Evolutionary conservation across 2,797 vertebrate species (phyloP).

Genomic region (Rhabdomys pumilio): DNA sequence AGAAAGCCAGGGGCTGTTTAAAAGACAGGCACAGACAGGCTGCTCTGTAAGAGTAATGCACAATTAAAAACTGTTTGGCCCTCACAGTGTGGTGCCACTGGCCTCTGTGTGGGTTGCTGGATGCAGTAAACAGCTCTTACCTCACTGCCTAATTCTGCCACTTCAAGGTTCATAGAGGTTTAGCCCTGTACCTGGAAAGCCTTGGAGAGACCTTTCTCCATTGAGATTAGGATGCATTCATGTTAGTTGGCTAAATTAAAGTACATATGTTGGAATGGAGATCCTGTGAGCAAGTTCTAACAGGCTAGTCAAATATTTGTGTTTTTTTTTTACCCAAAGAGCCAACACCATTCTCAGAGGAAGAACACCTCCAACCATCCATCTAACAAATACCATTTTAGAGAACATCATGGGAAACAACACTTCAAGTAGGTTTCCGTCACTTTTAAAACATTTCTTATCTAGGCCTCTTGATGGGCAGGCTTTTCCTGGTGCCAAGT

Average conservation of each 20-base stretch:
- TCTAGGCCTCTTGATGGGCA: background rate
- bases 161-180: background rate
- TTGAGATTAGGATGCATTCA: background rate
- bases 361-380: background rate
- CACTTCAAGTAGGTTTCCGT: background rate
- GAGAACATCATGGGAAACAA: background rate
- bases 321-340: background rate
- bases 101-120: background rate
- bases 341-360: background rate
- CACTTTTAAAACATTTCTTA: background rate
- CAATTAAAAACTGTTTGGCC: background rate
- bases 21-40: constrained; percentile 35
- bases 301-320: background rate
- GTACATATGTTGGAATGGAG: background rate
- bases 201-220: background rate
- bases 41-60: background rate
- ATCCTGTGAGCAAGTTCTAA: background rate
- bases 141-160: background rate
- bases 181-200: background rate
- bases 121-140: background rate
- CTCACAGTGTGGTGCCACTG: background rate
- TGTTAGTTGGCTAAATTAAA: background rate
- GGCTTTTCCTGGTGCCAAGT: constrained; percentile 9
- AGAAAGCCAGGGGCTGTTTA: background rate
- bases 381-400: background rate